Evolutionary conservation across 2,113 vertebrate species (phyloP), one percentile per base, ranked within the genome.

Genomic region (Rhabdornis inornatus): DNA sequence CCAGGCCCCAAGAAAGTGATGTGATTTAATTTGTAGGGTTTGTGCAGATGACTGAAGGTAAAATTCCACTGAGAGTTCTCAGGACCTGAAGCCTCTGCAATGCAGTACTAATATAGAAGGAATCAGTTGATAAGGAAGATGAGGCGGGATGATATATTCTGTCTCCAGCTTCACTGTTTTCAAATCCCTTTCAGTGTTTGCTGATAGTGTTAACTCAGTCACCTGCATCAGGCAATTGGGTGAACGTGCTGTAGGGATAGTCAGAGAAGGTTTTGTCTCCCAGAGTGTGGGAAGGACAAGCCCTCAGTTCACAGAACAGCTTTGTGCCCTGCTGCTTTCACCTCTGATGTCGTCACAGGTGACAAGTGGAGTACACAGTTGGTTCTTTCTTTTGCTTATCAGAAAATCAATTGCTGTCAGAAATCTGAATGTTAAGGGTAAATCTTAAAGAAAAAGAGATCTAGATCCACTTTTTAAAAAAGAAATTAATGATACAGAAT

Each of bases 11-110:
- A 50, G 53, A 81, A 82, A 65, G 22, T 37, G 15, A 7, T 87
- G 60, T 71, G 37, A 55, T 78, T 89, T 59, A 55, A 63, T 77
- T 89, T 53, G 11, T 82, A 56, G 50, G 37, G 35, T 53, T 92
- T 93, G 24, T 64, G 70, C 70, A 64, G 87, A 31, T 79, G 85
- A 42, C 42, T 68, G 70, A 89, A 95, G 74, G 66, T 88, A 77
- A 88, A 88, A 81, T 79, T 85, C 82, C 53, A 11, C 76, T 78
- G 72, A 40, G 53, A 70, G 55, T 78, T 90, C 52, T 44, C 64
- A 81, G 60, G 56, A 45, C 23, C 11, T 20, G 72, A 89, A 93
- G 76, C 60, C 65, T 94, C 88, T 96, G 96, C 92, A 96, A 44
- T 92, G 94, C 93, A 90, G 72, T 71, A 52, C 60, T 93, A 71